These are phyloP conservation scores for Perdix hodgsoniae DNA, from an alignment of 2,797 vertebrate genomes.

Conservation along the genomic window DNA sequence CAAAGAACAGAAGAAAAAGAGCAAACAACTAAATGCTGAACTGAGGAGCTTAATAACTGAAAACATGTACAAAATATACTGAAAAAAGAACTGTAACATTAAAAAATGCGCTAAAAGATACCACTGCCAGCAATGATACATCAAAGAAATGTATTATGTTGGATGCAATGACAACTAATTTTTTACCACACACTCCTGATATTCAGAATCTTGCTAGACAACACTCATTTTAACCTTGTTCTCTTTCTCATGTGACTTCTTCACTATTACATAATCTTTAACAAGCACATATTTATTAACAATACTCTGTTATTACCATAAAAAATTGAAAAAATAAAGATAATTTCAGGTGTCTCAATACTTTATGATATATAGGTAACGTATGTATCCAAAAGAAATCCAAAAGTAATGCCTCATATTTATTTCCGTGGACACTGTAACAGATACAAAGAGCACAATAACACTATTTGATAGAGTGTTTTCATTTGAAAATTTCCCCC, in stretches of 20 bases:
- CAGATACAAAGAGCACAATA: too few species aligned
- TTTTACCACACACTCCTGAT: slow-evolving; percentile 45
- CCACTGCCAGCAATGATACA: background rate
- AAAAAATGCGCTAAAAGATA: background rate
- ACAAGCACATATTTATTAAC: background rate
- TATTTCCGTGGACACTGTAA: too few species aligned
- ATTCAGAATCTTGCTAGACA: slow-evolving; percentile 29
- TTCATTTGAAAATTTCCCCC: too few species aligned
- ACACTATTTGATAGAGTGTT: too few species aligned
- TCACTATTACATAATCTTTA: slow-evolving; percentile 16
- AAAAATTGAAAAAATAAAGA: slow-evolving; percentile 1
- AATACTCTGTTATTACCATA: background rate
- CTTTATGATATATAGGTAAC: background rate
- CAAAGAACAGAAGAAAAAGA: background rate
- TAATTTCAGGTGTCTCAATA: background rate
- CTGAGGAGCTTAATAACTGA: background rate
- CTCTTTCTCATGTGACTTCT: slow-evolving; percentile 9
- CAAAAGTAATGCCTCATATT: too few species aligned
- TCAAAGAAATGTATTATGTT: slow-evolving; percentile 43
- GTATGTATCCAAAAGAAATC: too few species aligned
- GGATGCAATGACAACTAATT: slow-evolving; percentile 51
- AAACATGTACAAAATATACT: background rate
- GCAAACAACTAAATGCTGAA: background rate
- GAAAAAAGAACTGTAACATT: background rate
- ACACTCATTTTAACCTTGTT: background rate